Conservation (phyloP, 2,888 invertebrate genomes). For the Cacoxenus indagator region DNA sequence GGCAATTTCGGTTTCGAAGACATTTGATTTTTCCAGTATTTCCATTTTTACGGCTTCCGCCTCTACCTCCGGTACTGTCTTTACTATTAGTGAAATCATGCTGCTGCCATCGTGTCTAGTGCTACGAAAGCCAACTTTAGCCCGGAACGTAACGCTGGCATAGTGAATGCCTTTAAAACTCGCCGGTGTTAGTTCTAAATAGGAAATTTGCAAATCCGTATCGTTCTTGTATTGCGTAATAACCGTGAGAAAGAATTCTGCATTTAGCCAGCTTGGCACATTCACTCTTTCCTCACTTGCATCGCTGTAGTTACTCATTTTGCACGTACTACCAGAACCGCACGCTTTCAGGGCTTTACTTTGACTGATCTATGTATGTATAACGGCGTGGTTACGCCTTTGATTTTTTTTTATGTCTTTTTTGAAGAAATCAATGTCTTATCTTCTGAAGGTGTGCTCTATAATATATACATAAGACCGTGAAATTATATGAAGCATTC, state of each 20-base stretch:
- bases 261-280: conserved; percentile 40
- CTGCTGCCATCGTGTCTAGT: background rate
- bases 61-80: conserved; percentile 43
- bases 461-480: too few relatives aligned
- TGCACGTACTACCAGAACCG: background rate
- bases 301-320: conserved; percentile 34
- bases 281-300: conserved; percentile 41
- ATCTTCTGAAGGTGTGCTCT: too few relatives aligned
- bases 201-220: conserved; percentile 26
- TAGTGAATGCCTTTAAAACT: conserved; percentile 47
- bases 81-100: conserved; percentile 39
- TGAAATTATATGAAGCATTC: too few relatives aligned
- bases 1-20: conserved; percentile 39
- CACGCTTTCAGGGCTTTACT: background rate
- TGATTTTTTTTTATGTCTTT: too few relatives aligned
- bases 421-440: too few relatives aligned
- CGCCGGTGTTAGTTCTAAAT: conserved; percentile 33
- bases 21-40: conserved; percentile 25
- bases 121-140: conserved; percentile 31
- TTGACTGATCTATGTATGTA: background rate
- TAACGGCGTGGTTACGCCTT: background rate
- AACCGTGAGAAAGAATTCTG: conserved; percentile 36
- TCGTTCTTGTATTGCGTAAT: conserved; percentile 33
- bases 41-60: conserved; percentile 40
- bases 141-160: conserved; percentile 50